phyloP scores from a whole-genome alignment of 2,113 vertebrate genomes.

The Physeter macrocephalus region DNA sequence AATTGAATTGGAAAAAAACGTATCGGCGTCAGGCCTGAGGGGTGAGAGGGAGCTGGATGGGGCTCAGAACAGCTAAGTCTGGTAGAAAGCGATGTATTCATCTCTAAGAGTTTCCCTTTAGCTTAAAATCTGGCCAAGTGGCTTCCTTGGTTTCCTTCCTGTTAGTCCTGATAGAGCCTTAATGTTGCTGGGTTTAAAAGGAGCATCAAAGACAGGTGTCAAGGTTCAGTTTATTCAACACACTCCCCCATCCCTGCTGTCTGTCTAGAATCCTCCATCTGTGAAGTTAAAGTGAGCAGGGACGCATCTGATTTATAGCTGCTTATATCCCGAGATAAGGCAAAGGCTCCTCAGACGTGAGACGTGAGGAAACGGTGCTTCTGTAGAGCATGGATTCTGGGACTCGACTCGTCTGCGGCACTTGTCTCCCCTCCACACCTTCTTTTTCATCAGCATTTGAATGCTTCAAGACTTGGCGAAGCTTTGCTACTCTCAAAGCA shows the following conservation, averaged over 20 bases:
- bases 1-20: not conserved
- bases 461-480: not conserved
- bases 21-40: not conserved
- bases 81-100: accelerated
- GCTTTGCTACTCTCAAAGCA: accelerated
- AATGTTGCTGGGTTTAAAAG: not conserved
- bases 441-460: too few relatives aligned
- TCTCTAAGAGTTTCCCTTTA: not conserved
- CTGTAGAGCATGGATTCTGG: accelerated
- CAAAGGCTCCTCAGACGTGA: not conserved
- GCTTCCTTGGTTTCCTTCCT: not conserved
- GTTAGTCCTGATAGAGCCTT: not conserved
- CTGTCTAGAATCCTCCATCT: too few relatives aligned
- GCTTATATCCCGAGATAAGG: not conserved
- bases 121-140: not conserved
- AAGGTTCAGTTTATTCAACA: not conserved
- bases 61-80: not conserved
- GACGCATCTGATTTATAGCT: too few relatives aligned
- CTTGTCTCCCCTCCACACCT: accelerated
- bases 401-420: accelerated
- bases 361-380: accelerated
- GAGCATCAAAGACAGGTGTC: not conserved
- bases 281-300: not conserved
- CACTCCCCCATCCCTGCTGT: accelerated
- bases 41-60: not conserved